Base-by-base conservation (phyloP, 2,797 vertebrate genomes). In the Tragopan temminckii region DNA sequence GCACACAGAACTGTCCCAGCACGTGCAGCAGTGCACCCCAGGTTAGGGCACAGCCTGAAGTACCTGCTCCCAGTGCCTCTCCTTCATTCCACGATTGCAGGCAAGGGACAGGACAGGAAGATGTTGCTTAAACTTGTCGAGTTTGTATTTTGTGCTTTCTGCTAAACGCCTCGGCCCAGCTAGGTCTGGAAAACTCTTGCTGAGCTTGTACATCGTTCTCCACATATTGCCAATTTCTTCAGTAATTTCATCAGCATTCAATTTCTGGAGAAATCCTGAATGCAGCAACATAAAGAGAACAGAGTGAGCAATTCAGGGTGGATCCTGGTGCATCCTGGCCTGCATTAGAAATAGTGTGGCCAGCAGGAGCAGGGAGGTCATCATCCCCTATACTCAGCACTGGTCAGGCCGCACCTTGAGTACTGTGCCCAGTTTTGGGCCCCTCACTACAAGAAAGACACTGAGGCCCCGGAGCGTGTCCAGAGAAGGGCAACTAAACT, bases 11-110 rank as follows among this genome's bases (percentile, higher is more conserved):
- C n/a, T 42, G 38, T 11, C 52, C 42, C 61, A 66, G 46, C 6
- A 69, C 20, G 66, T 2, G 24, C 7, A 75, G 9, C 46, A 24
- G 46, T 4, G 12, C 46, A 12, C 23, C 21, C 45, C 46, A 4
- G 45, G 6, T 13, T 57, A 72, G 80, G 76, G 74, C 6, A 27
- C 33, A 33, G 61, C 35, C 38, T 35, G 38, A 72, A 53, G 43
- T 31, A 99, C 99, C 98, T 97, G 96, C 14, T 98, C 85, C 99
- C 99, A 99, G 88, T 99, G 99, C 8, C 98, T 97, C 3, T 97
- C 97, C 96, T 99, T 99, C 91, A 99, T 98, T 23, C 98, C 99
- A 3, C 95, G 98, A 93, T 99, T 99, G 96, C 99, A 99, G 96
- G 98, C 98, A 88, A 98, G 95, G 27, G 53, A 97, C 82, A 99